Evolutionary conservation across 2,113 vertebrate genomes (phyloP).

Genomic region (Euleptes europaea): DNA sequence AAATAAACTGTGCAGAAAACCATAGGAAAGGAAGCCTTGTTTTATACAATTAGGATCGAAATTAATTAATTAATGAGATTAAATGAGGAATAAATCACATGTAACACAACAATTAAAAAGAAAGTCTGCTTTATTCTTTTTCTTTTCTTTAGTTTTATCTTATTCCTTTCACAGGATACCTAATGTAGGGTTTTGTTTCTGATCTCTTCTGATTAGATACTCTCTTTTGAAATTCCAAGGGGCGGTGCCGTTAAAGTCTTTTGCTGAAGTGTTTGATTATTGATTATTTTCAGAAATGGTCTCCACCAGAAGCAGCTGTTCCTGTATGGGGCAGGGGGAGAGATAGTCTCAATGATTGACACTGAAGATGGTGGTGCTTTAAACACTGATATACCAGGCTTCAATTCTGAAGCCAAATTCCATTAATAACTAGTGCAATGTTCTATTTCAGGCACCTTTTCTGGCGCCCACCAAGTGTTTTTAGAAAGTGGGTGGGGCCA

Average conservation of each 20-base stretch:
- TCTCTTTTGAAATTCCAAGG: conserved; percentile 4
- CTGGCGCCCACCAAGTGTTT: too few relatives aligned
- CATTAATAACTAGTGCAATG: neutral
- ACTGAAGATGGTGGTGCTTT: neutral
- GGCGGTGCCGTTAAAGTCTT: neutral
- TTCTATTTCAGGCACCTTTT: neutral
- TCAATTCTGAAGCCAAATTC: neutral
- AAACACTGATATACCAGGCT: neutral
- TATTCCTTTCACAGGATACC: neutral
- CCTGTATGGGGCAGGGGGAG: neutral
- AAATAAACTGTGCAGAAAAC: neutral
- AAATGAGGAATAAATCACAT: neutral
- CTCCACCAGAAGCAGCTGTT: neutral
- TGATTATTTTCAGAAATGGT: conserved; percentile 7
- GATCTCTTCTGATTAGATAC: neutral
- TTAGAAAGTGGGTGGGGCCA: too few relatives aligned
- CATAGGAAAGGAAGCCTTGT: neutral
- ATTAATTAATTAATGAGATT: neutral
- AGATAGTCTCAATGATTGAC: neutral
- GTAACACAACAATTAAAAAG: neutral
- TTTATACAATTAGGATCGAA: neutral
- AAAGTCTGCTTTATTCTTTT: conserved; percentile 13
- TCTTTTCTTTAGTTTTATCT: conserved; percentile 3
- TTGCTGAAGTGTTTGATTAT: neutral
- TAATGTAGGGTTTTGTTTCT: neutral